phyloP scores from a whole-genome alignment of 2,888 invertebrate genomes.

The Aplocera efformata region DNA sequence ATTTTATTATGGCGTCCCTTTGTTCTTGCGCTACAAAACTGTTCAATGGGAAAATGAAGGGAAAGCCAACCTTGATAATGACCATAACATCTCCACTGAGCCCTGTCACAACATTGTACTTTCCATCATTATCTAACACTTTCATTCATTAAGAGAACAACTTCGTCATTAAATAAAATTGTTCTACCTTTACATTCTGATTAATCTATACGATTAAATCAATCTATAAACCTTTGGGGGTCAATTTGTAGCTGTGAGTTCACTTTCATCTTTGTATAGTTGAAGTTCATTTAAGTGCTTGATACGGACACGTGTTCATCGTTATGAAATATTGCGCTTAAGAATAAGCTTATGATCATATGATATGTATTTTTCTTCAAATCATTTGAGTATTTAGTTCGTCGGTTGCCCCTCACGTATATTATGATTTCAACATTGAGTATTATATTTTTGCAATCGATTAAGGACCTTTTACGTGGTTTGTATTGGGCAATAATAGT shows the following conservation, averaged over 20 bases:
- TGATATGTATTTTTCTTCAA: too few relatives aligned
- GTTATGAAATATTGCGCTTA: too few relatives aligned
- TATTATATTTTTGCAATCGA: too few relatives aligned
- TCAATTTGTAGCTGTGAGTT: slow-evolving; percentile 34
- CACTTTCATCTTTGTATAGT: slow-evolving; percentile 30
- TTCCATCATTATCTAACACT: slow-evolving; percentile 19
- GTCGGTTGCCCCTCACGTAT: too few relatives aligned
- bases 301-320: too few relatives aligned
- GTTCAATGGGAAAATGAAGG: slow-evolving; percentile 23
- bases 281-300: slow-evolving; percentile 10
- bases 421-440: too few relatives aligned
- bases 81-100: slow-evolving; percentile 8
- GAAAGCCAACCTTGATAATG: slow-evolving; percentile 26
- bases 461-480: too few relatives aligned
- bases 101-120: slow-evolving; percentile 18
- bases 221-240: slow-evolving; percentile 42
- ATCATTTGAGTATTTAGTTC: too few relatives aligned
- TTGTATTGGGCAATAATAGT: too few relatives aligned
- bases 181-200: slow-evolving; percentile 28
- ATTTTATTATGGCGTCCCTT: neutral
- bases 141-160: slow-evolving; percentile 31
- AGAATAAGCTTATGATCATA: too few relatives aligned
- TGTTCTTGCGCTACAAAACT: slow-evolving; percentile 15
- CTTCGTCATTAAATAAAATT: slow-evolving; percentile 35
- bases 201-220: slow-evolving; percentile 40